A percentile compares a stretch with the other conserved stretches of the same genome.
phyloP scores from a whole-genome alignment of 2,113 vertebrate species.

The Tyto alba region DNA sequence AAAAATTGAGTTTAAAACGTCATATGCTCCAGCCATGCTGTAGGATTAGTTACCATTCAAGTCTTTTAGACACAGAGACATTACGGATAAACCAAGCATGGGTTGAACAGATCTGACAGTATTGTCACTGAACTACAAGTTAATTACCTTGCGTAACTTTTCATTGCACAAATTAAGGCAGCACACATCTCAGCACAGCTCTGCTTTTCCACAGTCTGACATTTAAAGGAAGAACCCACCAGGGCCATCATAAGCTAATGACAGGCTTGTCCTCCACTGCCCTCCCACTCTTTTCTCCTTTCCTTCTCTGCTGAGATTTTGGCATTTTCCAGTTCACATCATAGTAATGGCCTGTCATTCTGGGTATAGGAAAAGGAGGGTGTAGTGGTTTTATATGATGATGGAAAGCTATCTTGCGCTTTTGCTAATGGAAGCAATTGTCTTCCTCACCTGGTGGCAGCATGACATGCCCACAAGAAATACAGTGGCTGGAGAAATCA shows the following conservation, averaged over 20 bases:
- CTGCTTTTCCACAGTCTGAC: neutral
- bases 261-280: neutral
- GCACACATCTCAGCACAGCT: neutral
- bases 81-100: neutral
- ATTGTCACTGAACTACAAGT: slow-evolving; percentile 32
- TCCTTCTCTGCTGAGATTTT: neutral
- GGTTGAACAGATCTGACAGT: slow-evolving; percentile 25
- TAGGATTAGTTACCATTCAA: slow-evolving; percentile 15
- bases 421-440: neutral
- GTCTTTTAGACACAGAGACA: slow-evolving; percentile 11
- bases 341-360: neutral
- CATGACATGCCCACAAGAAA: neutral
- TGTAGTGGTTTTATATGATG: neutral
- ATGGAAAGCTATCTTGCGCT: neutral
- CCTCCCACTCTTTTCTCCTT: neutral
- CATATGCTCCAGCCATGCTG: neutral
- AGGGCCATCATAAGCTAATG: neutral
- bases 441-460: neutral
- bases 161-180: slow-evolving; percentile 38
- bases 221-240: slow-evolving; percentile 9
- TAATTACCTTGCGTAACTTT: slow-evolving; percentile 49
- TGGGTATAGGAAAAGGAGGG: neutral
- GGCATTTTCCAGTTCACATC: neutral
- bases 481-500: neutral
- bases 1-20: neutral